A percentile compares a stretch with the other conserved stretches of the same genome.
These are phyloP conservation scores for Maylandia zebra DNA, from an alignment of 2,113 vertebrate species.

Conservation along the genomic window DNA sequence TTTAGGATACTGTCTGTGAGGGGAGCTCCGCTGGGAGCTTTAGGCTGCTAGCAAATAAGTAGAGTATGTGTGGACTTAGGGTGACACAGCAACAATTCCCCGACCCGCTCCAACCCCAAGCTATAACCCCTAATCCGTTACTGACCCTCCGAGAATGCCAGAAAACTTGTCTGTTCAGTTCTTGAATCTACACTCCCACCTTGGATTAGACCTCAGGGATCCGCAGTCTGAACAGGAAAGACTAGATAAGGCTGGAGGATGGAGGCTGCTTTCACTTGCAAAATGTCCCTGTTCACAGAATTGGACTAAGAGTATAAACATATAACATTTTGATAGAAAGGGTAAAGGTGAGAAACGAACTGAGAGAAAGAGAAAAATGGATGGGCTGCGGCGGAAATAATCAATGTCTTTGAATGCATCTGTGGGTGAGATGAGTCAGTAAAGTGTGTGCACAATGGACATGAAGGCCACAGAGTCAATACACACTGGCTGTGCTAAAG, in stretches of 20 bases:
- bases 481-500: neutral
- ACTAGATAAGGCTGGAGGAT: neutral
- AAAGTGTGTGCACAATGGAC: constrained; percentile 33
- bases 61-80: neutral
- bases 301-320: neutral
- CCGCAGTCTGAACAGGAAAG: neutral
- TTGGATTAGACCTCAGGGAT: neutral
- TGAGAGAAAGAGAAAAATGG: neutral
- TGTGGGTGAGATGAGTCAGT: constrained; percentile 29
- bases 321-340: neutral
- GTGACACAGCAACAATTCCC: neutral
- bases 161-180: neutral
- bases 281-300: neutral
- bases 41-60: neutral
- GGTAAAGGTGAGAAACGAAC: neutral
- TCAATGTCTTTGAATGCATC: constrained; percentile 24
- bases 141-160: neutral
- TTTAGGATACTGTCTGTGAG: constrained; percentile 8
- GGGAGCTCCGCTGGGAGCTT: neutral
- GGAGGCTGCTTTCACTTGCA: neutral
- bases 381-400: neutral
- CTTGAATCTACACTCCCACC: neutral
- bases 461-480: constrained; percentile 40
- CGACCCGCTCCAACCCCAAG: neutral
- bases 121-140: neutral